A percentile compares a stretch with the other conserved stretches of the same genome.
These are phyloP conservation scores for Baryphthengus martii DNA, from an alignment of 2,113 vertebrate genomes.

Conservation along the genomic window DNA sequence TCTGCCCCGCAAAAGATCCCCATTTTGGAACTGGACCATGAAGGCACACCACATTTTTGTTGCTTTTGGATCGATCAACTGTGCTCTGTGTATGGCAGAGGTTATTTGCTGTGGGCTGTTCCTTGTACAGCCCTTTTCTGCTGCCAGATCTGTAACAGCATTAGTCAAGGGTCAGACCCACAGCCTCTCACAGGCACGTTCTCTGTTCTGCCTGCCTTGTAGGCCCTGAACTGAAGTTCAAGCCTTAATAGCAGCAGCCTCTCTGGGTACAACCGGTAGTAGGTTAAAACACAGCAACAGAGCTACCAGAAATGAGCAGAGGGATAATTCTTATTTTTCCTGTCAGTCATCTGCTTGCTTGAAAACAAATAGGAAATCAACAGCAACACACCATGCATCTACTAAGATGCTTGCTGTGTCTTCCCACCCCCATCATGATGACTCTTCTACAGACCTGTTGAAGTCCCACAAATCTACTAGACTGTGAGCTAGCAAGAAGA, in stretches of 20 bases:
- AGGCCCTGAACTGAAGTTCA: background rate
- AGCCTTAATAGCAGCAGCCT: background rate
- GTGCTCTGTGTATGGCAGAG: background rate
- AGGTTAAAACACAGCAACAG: background rate
- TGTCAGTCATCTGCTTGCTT: slow-evolving; percentile 25
- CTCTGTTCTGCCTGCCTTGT: background rate
- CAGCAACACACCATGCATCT: background rate
- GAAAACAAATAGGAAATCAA: slow-evolving; percentile 14
- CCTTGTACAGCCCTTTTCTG: background rate
- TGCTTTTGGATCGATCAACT: background rate
- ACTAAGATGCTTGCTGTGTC: background rate
- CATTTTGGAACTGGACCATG: background rate
- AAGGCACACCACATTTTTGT: accelerated
- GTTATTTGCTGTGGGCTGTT: accelerated
- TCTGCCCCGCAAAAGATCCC: background rate
- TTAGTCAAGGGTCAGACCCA: background rate
- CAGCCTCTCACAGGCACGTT: accelerated
- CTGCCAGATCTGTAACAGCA: background rate
- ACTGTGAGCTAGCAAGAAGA: background rate
- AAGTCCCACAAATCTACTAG: background rate
- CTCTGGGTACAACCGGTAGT: background rate
- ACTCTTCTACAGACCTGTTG: background rate
- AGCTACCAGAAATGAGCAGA: slow-evolving; percentile 41
- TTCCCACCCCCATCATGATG: background rate
- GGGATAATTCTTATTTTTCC: background rate